These are phyloP conservation scores for Rhea pennata DNA, from an alignment of 2,113 vertebrate genomes.

Conservation along the genomic window DNA sequence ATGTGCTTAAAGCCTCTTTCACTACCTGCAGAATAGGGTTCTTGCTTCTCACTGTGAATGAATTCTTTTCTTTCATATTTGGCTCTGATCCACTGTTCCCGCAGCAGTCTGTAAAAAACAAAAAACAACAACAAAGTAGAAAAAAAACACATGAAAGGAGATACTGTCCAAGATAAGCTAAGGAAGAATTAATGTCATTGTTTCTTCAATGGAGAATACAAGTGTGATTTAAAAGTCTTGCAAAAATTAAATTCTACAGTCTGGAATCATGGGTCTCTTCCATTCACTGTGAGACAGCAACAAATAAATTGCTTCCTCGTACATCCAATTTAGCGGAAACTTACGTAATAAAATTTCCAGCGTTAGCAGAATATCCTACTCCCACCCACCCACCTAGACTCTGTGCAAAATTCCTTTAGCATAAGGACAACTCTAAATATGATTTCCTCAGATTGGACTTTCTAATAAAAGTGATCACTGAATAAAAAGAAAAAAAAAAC, in stretches of 20 bases:
- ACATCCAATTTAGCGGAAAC: background rate
- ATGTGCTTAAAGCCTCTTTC: background rate
- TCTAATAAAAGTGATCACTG: background rate
- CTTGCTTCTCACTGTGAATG: constrained; percentile 90
- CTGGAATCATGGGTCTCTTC: background rate
- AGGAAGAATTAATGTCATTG: background rate
- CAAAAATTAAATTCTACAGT: background rate
- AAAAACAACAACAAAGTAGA: background rate
- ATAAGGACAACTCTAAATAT: background rate
- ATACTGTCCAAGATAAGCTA: background rate
- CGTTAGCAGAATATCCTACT: background rate
- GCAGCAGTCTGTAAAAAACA: constrained; percentile 83
- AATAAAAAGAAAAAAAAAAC: background rate
- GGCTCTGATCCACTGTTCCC: constrained; percentile 96
- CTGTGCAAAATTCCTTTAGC: background rate
- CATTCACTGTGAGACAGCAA: background rate
- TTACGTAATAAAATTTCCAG: background rate
- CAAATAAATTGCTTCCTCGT: background rate
- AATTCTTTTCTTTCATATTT: constrained; percentile 96
- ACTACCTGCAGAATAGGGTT: constrained; percentile 95
- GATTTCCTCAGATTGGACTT: background rate
- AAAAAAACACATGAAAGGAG: background rate
- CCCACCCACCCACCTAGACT: background rate
- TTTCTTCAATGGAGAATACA: background rate
- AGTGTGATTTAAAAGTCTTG: background rate